Evolutionary conservation across 2,113 vertebrate genomes (phyloP).

Genomic region (Leuciscus idus): DNA sequence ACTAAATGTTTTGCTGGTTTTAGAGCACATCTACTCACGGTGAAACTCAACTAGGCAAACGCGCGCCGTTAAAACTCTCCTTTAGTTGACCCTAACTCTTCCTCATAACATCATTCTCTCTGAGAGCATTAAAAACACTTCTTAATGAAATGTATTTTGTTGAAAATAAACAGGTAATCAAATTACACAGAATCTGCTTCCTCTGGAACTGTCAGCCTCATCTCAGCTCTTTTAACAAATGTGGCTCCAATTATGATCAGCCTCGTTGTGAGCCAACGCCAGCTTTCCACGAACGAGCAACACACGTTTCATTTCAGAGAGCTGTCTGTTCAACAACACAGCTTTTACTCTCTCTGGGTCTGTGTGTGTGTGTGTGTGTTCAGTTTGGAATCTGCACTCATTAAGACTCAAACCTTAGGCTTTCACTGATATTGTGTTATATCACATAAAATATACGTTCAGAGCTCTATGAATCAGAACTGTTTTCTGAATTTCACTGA

Average conservation of each 20-base stretch:
- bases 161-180: slow-evolving; percentile 63
- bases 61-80: not conserved
- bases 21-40: not conserved
- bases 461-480: not conserved
- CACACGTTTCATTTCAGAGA: slow-evolving; percentile 55
- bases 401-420: not conserved
- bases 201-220: slow-evolving; percentile 28
- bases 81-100: not conserved
- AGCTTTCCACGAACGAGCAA: slow-evolving; percentile 18
- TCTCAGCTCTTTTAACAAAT: slow-evolving; percentile 62
- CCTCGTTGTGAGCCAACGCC: not conserved
- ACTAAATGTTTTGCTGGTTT: not conserved
- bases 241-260: slow-evolving; percentile 58
- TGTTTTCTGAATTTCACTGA: not conserved
- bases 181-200: slow-evolving; percentile 58
- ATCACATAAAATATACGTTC: not conserved
- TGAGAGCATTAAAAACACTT: slow-evolving; percentile 24
- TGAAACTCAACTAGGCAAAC: not conserved
- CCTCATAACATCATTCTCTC: not conserved
- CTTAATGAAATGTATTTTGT: slow-evolving; percentile 57
- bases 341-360: slow-evolving; percentile 46
- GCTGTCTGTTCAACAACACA: slow-evolving; percentile 59
- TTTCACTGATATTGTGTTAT: not conserved
- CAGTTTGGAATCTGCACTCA: not conserved
- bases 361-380: not conserved